Evolutionary conservation across 1,140 invertebrate genomes (phyloP), one percentile per base, ranked within the genome.

Genomic region (Laodelphax striatellus): DNA sequence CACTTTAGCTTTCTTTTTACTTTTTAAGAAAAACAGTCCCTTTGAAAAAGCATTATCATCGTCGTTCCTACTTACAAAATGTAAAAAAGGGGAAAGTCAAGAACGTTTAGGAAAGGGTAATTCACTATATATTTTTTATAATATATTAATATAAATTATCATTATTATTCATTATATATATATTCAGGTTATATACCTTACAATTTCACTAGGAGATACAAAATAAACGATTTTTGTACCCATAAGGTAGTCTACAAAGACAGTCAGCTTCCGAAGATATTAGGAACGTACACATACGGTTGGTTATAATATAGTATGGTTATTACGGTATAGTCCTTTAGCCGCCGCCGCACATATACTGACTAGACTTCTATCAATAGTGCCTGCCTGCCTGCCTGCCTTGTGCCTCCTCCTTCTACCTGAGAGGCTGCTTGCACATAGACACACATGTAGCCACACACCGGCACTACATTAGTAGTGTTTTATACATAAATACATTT

Each of bases 211-310:
- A 60, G 58, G 58, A 60, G 59, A 60, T 60, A 60, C 53, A 60
- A 60, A 60, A 60, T 60, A 60, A 60, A 60, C 41, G 52, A 55
- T 54, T 52, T 60, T 60, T 60, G 59, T 60, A 60, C 59, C 59
- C 59, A 60, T 55, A 60, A 16, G 52, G 59, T 55, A 55, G 38
- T 55, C 16, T 19, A 50, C 16, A 50, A 50, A 50, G 46, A 50
- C 46, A 50, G 46, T 50, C 46, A 50, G 46, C 46, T 50, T 50
- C 46, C 46, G 46, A 50, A 50, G 46, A 50, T 50, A 50, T 50
- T 50, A 50, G 46, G 46, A 50, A 50, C 46, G 46, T 50, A 50
- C 34, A 50, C 46, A 50, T 19, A 50, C 46, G 46, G 46, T 50
- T 38, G 34, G 34, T 38, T 38, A 38, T 38, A 38, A 8, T 8